phyloP scores from a whole-genome alignment of 2,113 vertebrate genomes.

The Limnothrissa miodon region DNA sequence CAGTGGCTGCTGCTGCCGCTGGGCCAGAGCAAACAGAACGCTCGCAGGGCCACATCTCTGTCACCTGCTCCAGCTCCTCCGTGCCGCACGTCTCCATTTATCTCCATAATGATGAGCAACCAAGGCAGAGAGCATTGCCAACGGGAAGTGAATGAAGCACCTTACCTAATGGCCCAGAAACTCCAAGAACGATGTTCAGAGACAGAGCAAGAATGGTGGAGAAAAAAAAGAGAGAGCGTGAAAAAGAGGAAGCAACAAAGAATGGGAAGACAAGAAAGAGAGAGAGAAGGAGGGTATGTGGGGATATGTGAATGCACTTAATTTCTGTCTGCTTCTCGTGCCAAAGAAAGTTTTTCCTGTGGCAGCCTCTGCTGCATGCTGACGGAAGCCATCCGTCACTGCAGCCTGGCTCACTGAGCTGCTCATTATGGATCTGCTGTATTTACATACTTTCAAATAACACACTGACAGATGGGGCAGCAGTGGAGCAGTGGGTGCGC shows the following conservation, averaged over 20 bases:
- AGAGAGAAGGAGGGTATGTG: background rate
- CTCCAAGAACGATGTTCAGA: background rate
- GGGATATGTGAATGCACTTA: background rate
- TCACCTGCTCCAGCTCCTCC: conserved; percentile 11
- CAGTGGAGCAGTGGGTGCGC: background rate
- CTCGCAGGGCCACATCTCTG: background rate
- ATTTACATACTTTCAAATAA: conserved; percentile 28
- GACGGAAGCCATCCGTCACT: conserved; percentile 9
- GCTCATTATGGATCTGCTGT: conserved; percentile 32
- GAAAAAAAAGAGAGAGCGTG: background rate
- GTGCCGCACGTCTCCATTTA: conserved; percentile 3
- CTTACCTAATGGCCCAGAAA: conserved; percentile 25
- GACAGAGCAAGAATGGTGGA: conserved; percentile 3
- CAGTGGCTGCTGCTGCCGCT: background rate
- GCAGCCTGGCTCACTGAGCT: background rate
- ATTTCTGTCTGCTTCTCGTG: background rate
- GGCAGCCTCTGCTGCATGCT: background rate
- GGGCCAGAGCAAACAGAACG: conserved; percentile 14
- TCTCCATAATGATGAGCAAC: conserved; percentile 11
- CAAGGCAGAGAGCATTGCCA: background rate
- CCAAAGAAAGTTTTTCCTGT: background rate
- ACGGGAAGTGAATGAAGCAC: conserved; percentile 13
- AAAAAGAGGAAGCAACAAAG: background rate
- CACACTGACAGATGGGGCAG: conserved; percentile 28
- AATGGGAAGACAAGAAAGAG: background rate